phyloP scores from a whole-genome alignment of 2,797 vertebrate species.

The Xenops minutus region DNA sequence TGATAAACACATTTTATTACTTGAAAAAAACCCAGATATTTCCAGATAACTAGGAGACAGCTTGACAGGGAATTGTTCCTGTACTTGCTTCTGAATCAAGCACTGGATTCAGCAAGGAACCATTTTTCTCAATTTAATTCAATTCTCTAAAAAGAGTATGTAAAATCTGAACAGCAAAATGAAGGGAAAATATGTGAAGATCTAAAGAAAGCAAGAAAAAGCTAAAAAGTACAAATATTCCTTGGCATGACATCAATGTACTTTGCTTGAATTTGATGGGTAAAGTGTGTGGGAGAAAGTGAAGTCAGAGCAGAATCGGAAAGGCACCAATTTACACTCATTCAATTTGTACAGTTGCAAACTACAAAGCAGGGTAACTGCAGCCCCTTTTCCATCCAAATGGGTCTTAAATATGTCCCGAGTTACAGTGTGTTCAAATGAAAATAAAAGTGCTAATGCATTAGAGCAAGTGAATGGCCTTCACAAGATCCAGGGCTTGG shows the following conservation, averaged over 20 bases:
- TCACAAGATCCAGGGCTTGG: not conserved
- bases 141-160: not conserved
- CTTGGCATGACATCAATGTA: conserved; percentile 25
- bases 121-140: not conserved
- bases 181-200: not conserved
- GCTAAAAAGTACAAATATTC: conserved; percentile 41
- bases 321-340: not conserved
- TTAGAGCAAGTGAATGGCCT: not conserved
- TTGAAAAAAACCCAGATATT: not conserved
- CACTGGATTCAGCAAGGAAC: not conserved
- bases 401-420: not conserved
- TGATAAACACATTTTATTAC: conserved; percentile 19
- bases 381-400: not conserved
- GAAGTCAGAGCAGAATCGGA: not conserved
- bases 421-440: accelerated
- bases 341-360: not conserved
- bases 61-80: conserved; percentile 23
- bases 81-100: not conserved
- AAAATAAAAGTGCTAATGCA: not conserved
- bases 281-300: conserved; percentile 39
- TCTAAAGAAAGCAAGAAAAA: conserved; percentile 40
- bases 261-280: conserved; percentile 15
- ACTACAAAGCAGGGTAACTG: not conserved
- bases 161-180: conserved; percentile 13
- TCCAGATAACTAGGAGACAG: conserved; percentile 15